Conservation (phyloP, 2,113 vertebrate species). For the Scartelaos histophorus region DNA sequence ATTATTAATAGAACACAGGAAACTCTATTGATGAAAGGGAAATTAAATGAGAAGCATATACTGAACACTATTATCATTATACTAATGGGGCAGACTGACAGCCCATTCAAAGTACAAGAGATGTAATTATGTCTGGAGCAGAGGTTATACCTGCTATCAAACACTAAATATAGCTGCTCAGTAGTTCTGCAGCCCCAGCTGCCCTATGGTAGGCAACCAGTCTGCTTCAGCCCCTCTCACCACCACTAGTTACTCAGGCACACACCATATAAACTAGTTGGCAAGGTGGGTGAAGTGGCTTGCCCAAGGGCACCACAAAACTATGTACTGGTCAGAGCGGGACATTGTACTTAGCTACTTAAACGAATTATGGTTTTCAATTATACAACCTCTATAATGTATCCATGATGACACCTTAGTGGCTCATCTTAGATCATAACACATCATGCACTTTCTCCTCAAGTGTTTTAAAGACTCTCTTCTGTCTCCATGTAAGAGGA, state of each 20-base stretch:
- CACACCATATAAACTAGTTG: background rate
- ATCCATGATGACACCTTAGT: background rate
- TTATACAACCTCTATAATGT: background rate
- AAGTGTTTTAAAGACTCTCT: too few species aligned
- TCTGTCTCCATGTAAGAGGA: too few species aligned
- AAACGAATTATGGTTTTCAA: background rate
- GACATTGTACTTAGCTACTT: background rate
- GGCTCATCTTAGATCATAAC: too few species aligned
- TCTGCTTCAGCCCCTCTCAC: background rate
- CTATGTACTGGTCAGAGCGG: too few species aligned
- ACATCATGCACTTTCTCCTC: too few species aligned
- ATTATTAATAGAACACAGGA: constrained; percentile 61
- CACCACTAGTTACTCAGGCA: background rate
- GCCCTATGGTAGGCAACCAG: background rate
- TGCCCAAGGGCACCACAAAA: background rate
- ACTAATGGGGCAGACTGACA: constrained; percentile 69
- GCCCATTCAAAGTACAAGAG: constrained; percentile 39
- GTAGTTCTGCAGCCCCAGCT: background rate
- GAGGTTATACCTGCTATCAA: background rate
- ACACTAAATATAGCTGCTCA: background rate
- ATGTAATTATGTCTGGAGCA: constrained; percentile 58
- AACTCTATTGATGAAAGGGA: constrained; percentile 54
- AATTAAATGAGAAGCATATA: constrained; percentile 60
- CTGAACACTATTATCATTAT: constrained; percentile 62
- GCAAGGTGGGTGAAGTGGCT: background rate